Evolutionary conservation across 2,113 vertebrate genomes (phyloP).

Genomic region (Hypomesus transpacificus): DNA sequence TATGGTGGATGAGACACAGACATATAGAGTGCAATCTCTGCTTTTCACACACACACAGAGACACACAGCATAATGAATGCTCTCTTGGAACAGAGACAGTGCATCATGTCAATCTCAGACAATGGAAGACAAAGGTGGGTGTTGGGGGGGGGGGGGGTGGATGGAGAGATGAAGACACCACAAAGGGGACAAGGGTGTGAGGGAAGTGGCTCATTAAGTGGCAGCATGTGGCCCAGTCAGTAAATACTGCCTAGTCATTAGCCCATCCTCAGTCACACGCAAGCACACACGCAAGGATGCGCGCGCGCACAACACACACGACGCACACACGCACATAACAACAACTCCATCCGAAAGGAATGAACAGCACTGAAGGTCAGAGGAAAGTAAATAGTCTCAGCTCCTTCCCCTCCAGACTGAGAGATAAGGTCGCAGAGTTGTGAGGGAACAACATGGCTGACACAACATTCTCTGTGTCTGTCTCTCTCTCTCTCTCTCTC

Average conservation of each 20-base stretch:
- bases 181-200: conserved; percentile 9
- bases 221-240: background rate
- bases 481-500: background rate
- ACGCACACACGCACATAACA: conserved; percentile 7
- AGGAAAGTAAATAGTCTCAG: no score
- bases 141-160: background rate
- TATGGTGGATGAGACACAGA: background rate
- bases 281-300: conserved; percentile 2
- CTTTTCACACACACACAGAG: background rate
- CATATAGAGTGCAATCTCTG: background rate
- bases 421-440: no score
- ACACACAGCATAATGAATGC: background rate
- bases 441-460: no score
- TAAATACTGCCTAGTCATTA: conserved; percentile 24
- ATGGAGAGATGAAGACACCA: background rate
- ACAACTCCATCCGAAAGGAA: background rate
- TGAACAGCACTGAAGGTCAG: no score
- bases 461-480: no score
- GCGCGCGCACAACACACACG: conserved; percentile 3
- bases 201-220: conserved; percentile 14
- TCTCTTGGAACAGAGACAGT: background rate
- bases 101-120: background rate
- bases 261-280: conserved; percentile 25
- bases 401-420: no score
- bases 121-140: background rate